Percentiles rank a stretch among this genome's conserved stretches.
phyloP scores from a whole-genome alignment of 1,140 invertebrate species.

The Brevipalpus yothersi region DNA sequence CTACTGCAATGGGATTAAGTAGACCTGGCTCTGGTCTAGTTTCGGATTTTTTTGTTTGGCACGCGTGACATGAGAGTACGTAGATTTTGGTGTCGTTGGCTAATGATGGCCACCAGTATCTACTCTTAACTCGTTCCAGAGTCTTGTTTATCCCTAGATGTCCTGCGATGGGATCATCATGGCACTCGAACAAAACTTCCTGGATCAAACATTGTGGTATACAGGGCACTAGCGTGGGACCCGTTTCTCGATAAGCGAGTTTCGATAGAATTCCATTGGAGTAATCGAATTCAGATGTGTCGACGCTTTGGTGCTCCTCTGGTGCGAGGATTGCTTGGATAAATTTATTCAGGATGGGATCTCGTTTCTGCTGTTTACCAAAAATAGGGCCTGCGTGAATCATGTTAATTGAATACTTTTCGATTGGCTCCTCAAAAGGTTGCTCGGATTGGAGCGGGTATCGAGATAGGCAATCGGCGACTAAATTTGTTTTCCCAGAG shows the following conservation, averaged over 20 bases:
- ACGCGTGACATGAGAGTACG: neutral
- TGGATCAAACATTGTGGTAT: neutral
- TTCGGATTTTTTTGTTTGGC: neutral
- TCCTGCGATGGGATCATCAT: slow-evolving; percentile 1
- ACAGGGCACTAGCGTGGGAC: neutral
- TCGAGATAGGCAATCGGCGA: neutral
- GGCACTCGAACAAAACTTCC: neutral
- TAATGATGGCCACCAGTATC: slow-evolving; percentile 4
- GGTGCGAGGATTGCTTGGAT: neutral
- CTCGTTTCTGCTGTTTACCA: neutral
- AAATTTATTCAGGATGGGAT: neutral
- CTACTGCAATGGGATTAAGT: slow-evolving; percentile 3
- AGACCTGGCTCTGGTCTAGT: neutral
- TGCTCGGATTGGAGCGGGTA: neutral
- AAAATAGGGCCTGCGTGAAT: neutral
- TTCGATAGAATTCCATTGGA: neutral
- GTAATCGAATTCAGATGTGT: neutral
- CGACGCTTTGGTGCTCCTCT: neutral
- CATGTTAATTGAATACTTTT: neutral
- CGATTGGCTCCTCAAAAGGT: neutral
- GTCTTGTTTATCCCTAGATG: slow-evolving; percentile 1
- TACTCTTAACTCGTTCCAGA: neutral
- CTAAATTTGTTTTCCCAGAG: neutral
- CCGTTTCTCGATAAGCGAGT: neutral
- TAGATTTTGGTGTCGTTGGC: neutral